Conservation (phyloP, 2,888 invertebrate species). For the Vanessa cardui region DNA sequence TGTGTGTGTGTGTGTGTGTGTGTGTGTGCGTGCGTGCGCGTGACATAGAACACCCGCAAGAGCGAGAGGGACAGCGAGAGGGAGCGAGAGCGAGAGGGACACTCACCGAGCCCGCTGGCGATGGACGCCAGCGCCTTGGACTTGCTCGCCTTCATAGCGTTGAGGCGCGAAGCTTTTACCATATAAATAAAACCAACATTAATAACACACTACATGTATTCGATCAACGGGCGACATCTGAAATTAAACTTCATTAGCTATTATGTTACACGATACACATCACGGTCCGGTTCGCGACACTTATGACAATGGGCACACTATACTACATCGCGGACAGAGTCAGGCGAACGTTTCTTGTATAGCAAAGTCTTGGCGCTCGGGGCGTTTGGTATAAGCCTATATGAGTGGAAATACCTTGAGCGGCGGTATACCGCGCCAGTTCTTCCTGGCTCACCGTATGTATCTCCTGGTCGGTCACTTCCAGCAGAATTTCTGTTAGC, state of each 20-base stretch:
- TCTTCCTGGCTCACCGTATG: constrained; percentile 92
- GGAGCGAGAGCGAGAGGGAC: constrained; percentile 42
- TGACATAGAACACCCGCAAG: constrained; percentile 38
- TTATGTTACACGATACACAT: constrained; percentile 55
- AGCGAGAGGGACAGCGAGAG: constrained; percentile 55
- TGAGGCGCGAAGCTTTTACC: constrained; percentile 87
- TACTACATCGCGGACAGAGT: constrained; percentile 6
- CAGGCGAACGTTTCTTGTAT: constrained; percentile 41
- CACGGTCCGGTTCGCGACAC: constrained; percentile 47
- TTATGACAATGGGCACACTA: constrained; percentile 41
- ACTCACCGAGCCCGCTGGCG: constrained; percentile 96
- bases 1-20: not conserved
- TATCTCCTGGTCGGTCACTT: constrained; percentile 96
- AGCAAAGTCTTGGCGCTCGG: constrained; percentile 59
- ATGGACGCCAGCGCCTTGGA: constrained; percentile 95
- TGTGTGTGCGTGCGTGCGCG: not conserved
- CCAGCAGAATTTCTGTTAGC: constrained; percentile 96
- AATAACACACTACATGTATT: constrained; percentile 76
- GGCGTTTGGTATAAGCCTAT: constrained; percentile 59
- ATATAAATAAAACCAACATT: constrained; percentile 84
- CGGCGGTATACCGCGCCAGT: constrained; percentile 89
- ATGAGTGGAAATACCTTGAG: constrained; percentile 89
- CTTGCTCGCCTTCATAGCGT: constrained; percentile 88
- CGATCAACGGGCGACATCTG: constrained; percentile 67
- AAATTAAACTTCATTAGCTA: constrained; percentile 80